A percentile compares a stretch with the other conserved stretches of the same genome.
These are phyloP conservation scores for Seriola dumerili DNA, from an alignment of 2,113 vertebrate genomes.

Conservation along the genomic window DNA sequence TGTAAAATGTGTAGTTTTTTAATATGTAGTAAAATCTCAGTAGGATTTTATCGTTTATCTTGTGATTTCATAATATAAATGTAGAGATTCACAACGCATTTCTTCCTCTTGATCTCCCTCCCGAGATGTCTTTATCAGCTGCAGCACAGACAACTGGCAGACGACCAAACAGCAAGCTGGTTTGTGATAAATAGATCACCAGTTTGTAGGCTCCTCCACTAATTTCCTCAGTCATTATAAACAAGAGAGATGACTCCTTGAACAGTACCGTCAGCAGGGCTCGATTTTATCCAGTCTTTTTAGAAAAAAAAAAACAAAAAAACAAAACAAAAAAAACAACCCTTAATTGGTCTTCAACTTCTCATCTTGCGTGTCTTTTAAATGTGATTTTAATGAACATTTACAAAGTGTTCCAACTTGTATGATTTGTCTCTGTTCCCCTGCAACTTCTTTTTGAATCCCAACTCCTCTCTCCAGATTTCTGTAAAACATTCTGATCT, in stretches of 20 bases:
- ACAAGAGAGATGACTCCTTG: conserved; percentile 80
- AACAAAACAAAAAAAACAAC: conserved; percentile 69
- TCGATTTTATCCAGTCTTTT: conserved; percentile 82
- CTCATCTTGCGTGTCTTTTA: conserved; percentile 74
- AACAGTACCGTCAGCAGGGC: conserved; percentile 85
- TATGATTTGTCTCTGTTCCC: conserved; percentile 77
- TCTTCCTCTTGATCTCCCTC: conserved; percentile 83
- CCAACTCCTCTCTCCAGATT: conserved; percentile 71
- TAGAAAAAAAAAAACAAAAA: conserved; percentile 74
- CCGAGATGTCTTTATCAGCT: conserved; percentile 78
- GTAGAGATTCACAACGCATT: conserved; percentile 83
- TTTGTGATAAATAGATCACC: conserved; percentile 83
- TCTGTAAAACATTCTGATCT: conserved; percentile 79
- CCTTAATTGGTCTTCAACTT: conserved; percentile 78
- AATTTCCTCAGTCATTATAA: conserved; percentile 81
- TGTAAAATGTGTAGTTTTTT: conserved; percentile 93
- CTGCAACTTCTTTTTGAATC: conserved; percentile 72
- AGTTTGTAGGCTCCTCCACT: conserved; percentile 80
- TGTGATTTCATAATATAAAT: conserved; percentile 87
- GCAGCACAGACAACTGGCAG: conserved; percentile 79
- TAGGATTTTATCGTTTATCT: conserved; percentile 85
- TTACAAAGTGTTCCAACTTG: conserved; percentile 84
- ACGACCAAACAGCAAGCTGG: conserved; percentile 81
- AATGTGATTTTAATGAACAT: conserved; percentile 84
- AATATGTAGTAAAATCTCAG: conserved; percentile 91